Conservation (phyloP, 2,888 invertebrate species). For the Melanostoma scalare region DNA sequence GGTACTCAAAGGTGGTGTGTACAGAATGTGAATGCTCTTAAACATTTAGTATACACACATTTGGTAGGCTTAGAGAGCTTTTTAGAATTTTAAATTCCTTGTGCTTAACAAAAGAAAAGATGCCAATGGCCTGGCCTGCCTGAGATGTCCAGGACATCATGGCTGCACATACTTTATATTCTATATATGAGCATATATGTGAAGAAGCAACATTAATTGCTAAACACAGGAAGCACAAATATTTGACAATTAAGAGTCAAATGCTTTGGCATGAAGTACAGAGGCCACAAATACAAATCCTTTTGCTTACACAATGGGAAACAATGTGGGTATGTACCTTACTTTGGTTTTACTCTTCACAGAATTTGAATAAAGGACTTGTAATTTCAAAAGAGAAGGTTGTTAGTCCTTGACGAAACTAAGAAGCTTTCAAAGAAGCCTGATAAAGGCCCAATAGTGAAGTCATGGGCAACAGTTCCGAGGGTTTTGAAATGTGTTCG, state of each 20-base stretch:
- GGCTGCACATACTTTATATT: constrained; percentile 5
- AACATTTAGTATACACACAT: constrained; percentile 67
- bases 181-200: constrained; percentile 3
- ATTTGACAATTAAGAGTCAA: constrained; percentile 77
- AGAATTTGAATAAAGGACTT: constrained; percentile 37
- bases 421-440: constrained; percentile 5
- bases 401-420: neutral
- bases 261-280: constrained; percentile 36
- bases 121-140: too few relatives aligned
- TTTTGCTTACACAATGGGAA: constrained; percentile 26
- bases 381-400: constrained; percentile 52
- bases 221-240: constrained; percentile 77
- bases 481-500: too few relatives aligned
- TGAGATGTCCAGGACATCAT: neutral
- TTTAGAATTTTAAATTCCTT: constrained; percentile 62
- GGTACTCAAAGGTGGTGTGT: constrained; percentile 29
- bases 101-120: constrained; percentile 16
- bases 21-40: constrained; percentile 63
- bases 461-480: constrained; percentile 4
- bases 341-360: constrained; percentile 59
- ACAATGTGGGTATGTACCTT: constrained; percentile 26
- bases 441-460: constrained; percentile 5
- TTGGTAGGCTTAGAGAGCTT: constrained; percentile 59
- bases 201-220: constrained; percentile 75
- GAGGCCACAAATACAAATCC: constrained; percentile 26